Percentiles rank a stretch among this genome's conserved stretches.
phyloP scores from a whole-genome alignment of 2,888 invertebrate genomes.

The Spodoptera littoralis region DNA sequence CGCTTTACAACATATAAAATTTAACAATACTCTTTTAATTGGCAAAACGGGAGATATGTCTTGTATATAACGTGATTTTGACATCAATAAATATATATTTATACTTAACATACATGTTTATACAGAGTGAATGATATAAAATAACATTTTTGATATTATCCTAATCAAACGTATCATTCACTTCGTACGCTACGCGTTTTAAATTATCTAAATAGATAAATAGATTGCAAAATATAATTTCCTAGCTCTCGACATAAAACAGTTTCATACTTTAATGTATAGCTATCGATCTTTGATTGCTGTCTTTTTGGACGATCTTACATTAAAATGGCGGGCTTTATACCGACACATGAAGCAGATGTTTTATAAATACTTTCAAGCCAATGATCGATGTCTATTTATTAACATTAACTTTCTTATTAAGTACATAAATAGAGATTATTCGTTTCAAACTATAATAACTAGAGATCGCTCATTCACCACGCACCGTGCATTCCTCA shows the following conservation, averaged over 20 bases:
- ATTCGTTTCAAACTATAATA: neutral
- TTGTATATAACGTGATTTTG: constrained; percentile 57
- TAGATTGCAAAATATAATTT: constrained; percentile 27
- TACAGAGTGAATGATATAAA: constrained; percentile 39
- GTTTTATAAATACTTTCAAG: neutral
- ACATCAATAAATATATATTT: constrained; percentile 42
- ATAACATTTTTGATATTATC: constrained; percentile 4
- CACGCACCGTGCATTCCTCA: neutral
- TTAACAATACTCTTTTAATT: constrained; percentile 77
- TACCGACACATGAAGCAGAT: too few relatives aligned
- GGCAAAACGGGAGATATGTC: constrained; percentile 88
- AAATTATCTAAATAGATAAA: constrained; percentile 19
- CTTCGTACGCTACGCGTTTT: constrained; percentile 33
- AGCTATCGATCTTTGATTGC: constrained; percentile 20
- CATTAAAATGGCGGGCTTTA: neutral
- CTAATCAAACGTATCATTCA: constrained; percentile 22
- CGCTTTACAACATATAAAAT: constrained; percentile 70
- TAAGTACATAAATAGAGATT: constrained; percentile 15
- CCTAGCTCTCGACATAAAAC: constrained; percentile 25
- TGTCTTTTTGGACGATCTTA: constrained; percentile 2
- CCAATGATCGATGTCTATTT: constrained; percentile 13
- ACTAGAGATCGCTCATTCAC: neutral
- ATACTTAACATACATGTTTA: constrained; percentile 21
- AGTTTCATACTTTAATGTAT: constrained; percentile 6
- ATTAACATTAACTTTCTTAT: neutral